Percentiles rank a stretch among this genome's conserved stretches.
Evolutionary conservation across 2,888 invertebrate species (phyloP).

Genomic region (Ectobius pallidus): DNA sequence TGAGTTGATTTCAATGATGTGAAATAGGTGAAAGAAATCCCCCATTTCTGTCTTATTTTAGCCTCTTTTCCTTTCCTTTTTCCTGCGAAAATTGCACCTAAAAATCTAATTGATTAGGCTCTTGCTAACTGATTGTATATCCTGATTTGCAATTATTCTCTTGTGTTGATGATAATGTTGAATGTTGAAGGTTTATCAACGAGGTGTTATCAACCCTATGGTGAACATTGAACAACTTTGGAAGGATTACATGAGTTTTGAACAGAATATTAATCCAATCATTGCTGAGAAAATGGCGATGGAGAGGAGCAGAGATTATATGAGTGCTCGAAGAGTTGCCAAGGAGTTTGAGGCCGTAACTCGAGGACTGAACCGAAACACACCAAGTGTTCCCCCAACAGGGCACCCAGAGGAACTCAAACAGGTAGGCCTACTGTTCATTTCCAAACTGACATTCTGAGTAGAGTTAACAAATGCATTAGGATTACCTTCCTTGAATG

Average conservation of each 20-base stretch:
- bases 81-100: too few relatives aligned
- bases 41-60: too few relatives aligned
- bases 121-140: too few relatives aligned
- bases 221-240: conserved; percentile 95
- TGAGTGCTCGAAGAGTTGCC: conserved; percentile 95
- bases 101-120: too few relatives aligned
- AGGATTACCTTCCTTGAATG: too few relatives aligned
- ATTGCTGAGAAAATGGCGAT: conserved; percentile 98
- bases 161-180: too few relatives aligned
- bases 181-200: conserved; percentile 75
- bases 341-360: conserved; percentile 96
- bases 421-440: conserved; percentile 66
- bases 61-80: too few relatives aligned
- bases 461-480: too few relatives aligned
- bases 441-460: conserved; percentile 30
- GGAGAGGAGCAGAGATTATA: conserved; percentile 95
- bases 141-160: too few relatives aligned
- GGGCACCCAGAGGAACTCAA: conserved; percentile 88
- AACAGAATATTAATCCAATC: conserved; percentile 87
- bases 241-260: conserved; percentile 98
- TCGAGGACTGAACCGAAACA: conserved; percentile 91
- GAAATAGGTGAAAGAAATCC: too few relatives aligned
- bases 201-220: conserved; percentile 95
- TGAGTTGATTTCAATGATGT: too few relatives aligned
- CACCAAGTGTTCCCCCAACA: conserved; percentile 96